A percentile compares a stretch with the other conserved stretches of the same genome.
Evolutionary conservation across 2,888 invertebrate genomes (phyloP).

Genomic region (Linnaemya tessellans): DNA sequence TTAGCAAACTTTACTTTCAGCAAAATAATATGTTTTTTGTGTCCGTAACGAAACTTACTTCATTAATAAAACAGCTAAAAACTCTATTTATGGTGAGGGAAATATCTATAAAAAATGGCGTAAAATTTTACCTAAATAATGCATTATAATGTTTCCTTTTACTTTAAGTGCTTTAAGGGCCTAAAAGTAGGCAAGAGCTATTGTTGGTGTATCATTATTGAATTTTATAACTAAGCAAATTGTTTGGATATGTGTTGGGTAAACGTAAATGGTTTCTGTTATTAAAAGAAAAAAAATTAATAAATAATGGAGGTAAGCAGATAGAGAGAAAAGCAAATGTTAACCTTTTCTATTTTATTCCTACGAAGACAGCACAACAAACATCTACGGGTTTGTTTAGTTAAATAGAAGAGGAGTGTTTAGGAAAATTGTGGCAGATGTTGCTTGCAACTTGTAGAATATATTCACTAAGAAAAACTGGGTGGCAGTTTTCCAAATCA

Average conservation of each 20-base stretch:
- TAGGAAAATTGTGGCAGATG: slow-evolving; percentile 70
- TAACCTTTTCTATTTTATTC: slow-evolving; percentile 52
- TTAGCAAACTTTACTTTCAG: not conserved
- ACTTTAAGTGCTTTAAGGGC: slow-evolving; percentile 1
- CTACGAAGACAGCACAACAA: slow-evolving; percentile 4
- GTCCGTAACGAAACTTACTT: slow-evolving; percentile 6
- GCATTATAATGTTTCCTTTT: slow-evolving; percentile 15
- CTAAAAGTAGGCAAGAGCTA: slow-evolving; percentile 33
- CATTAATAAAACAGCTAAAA: slow-evolving; percentile 3
- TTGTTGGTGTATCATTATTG: slow-evolving; percentile 45
- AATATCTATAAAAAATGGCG: not conserved
- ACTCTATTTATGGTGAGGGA: slow-evolving; percentile 2
- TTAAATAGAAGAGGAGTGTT: slow-evolving; percentile 55
- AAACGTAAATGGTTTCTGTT: slow-evolving; percentile 34
- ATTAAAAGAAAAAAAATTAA: not conserved
- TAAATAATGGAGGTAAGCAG: not conserved
- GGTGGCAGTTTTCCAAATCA: slow-evolving; percentile 28
- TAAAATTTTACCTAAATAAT: slow-evolving; percentile 38
- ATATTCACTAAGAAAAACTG: slow-evolving; percentile 37
- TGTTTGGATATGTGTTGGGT: slow-evolving; percentile 26
- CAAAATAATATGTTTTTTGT: not conserved
- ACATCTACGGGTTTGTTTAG: slow-evolving; percentile 27
- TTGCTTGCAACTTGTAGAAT: slow-evolving; percentile 48
- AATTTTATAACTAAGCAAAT: slow-evolving; percentile 61
- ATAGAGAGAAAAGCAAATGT: slow-evolving; percentile 1